Evolutionary conservation across 2,797 vertebrate species (phyloP), one percentile per base, ranked within the genome.

Genomic region (Fratercula arctica): DNA sequence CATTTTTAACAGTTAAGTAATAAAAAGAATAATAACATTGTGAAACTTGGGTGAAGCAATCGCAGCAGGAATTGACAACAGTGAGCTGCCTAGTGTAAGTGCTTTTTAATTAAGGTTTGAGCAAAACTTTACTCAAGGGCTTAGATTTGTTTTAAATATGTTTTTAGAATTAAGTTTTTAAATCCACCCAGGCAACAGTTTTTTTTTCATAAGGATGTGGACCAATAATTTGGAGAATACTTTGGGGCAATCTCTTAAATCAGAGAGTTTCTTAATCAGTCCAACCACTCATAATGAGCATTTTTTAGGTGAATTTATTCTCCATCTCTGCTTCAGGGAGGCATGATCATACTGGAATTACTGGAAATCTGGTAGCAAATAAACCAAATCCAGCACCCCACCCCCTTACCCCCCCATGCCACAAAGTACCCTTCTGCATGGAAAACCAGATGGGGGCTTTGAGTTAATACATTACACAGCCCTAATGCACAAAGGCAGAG

Each of bases 91-190:
- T 93, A 90, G 61, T 50, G 5, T 86, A 95, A 96, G 85, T 94
- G 87, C 56, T 96, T 97, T 97, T 96, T 96, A 97, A 97, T 96
- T 96, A 96, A 91, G 67, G 51, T 64, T 90, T 91, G 77, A 92
- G 81, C 80, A 96, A 93, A 96, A 96, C 72, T 93, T 96, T 76
- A 94, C 89, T 94, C 87, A 64, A 94, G 92, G 91, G 92, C 85
- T 94, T 93, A 94, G 28, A 74, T 91, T 78, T 87, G 75, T 79
- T 91, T 95, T 82, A 95, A 95, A 64, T 83, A 89, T 0, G n/a
- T 60, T 91, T 95, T 88, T 77, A 93, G 67, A 91, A 95, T 94
- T 86, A 91, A 41, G 67, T 48, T 96, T 24, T 84, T 82, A 80
- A 82, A 76, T 86, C 41, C 1, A 3, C 51, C 63, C 82, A 79